Evolutionary conservation across 2,888 invertebrate genomes (phyloP), one percentile per base, ranked within the genome.

Genomic region (Melieria crassipennis): DNA sequence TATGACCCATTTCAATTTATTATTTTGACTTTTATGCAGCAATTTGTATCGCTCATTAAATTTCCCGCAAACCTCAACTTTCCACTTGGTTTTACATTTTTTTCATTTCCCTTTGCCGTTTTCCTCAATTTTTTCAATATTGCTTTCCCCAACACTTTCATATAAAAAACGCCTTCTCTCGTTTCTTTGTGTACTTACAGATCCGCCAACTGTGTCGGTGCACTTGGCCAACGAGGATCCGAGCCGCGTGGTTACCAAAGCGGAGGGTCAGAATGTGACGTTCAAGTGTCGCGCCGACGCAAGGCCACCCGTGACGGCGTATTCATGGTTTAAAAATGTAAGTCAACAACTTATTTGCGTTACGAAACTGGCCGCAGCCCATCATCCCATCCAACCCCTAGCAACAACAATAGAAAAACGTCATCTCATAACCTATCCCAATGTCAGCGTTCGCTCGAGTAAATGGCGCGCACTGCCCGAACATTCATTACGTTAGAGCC

Each of bases 241-340:
- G 45, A 89, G 91, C 75, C 87, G 91, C 0, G 86, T 91, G 57
- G 87, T 90, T 77, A 87, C 86, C 72, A 82, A 86, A 74, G 83
- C 87, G 75, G 95, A 95, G 87, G 94, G 93, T 62, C 92, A 93
- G 78, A 92, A 93, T 79, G 91, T 94, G 65, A 92, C 91, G 79
- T 89, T 95, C 68, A 89, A 92, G 68, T 96, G 95, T 83, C 92
- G 93, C 76, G 92, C 93, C 45, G 91, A 92, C 76, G 93, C 95
- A 58, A 91, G 92, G 75, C 95, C 95, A 10, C 89, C 91, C 58
- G 91, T 93, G 10, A 90, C 90, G 76, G 91, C 90, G 80, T 93
- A 92, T 84, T 90, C 91, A 65, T 95, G 95, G 91, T 94, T 92
- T 84, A 93, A 92, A 85, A 91, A 94, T 88, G 95, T 95, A 89